These are phyloP conservation scores for Sarcophaga carnaria DNA, from an alignment of 2,888 invertebrate species.

Conservation along the genomic window DNA sequence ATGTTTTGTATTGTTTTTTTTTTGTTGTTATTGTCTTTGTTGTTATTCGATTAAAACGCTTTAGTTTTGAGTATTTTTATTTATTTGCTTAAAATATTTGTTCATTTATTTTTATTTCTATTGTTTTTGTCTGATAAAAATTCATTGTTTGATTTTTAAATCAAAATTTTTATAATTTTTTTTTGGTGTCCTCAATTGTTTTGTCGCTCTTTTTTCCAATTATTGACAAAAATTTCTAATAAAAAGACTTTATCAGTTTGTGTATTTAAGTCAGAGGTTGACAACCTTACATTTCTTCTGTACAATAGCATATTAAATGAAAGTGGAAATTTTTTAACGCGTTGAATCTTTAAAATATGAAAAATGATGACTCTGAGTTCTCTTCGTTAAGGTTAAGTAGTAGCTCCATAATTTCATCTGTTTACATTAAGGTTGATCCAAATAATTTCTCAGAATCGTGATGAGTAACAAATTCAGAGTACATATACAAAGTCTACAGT, in stretches of 20 bases:
- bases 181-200: neutral
- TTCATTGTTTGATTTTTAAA: constrained; percentile 41
- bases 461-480: too few species aligned
- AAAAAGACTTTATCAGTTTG: constrained; percentile 30
- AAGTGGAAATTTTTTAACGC: too few species aligned
- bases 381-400: too few species aligned
- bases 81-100: constrained; percentile 37
- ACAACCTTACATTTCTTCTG: neutral
- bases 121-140: constrained; percentile 54
- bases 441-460: too few species aligned
- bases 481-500: too few species aligned
- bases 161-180: constrained; percentile 22
- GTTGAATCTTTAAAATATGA: too few species aligned
- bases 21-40: constrained; percentile 17
- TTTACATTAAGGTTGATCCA: too few species aligned
- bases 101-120: constrained; percentile 42
- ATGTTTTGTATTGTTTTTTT: constrained; percentile 1
- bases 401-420: too few species aligned
- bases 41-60: neutral
- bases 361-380: too few species aligned
- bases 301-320: too few species aligned
- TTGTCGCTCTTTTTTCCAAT: constrained; percentile 1
- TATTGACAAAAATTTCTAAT: neutral
- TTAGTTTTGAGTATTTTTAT: neutral
- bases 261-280: neutral